Percentiles rank a stretch among this genome's conserved stretches.
These are phyloP conservation scores for Lepidurus arcticus DNA, from an alignment of 1,140 invertebrate species.

Conservation along the genomic window DNA sequence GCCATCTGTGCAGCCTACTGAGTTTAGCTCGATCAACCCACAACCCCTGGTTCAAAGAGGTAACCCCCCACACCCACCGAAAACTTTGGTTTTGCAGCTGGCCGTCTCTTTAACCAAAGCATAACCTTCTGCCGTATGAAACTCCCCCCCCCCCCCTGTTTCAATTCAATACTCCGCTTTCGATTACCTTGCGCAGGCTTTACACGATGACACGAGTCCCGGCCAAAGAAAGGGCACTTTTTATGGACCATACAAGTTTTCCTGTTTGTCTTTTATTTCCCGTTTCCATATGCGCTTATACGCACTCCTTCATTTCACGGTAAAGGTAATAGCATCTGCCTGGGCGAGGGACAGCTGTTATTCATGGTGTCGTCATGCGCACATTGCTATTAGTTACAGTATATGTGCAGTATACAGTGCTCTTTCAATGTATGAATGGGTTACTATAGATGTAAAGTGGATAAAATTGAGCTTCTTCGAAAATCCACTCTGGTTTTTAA, in stretches of 20 bases:
- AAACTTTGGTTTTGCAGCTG: background rate
- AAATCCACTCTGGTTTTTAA: no score
- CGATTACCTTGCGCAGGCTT: background rate
- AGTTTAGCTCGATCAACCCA: background rate
- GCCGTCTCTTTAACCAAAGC: background rate
- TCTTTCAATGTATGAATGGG: no score
- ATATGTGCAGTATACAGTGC: no score
- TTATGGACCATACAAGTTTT: background rate
- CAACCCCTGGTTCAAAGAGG: background rate
- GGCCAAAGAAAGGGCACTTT: background rate
- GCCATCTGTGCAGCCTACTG: conserved; percentile 15
- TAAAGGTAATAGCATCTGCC: conserved; percentile 1
- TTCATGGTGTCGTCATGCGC: background rate
- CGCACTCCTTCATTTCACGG: background rate
- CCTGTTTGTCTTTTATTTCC: background rate
- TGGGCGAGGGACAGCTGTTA: background rate
- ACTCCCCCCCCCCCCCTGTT: background rate
- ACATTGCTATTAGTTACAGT: no score
- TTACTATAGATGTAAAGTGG: no score
- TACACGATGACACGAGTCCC: background rate
- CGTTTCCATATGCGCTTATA: background rate
- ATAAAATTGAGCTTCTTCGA: no score
- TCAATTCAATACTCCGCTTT: background rate
- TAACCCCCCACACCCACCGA: background rate
- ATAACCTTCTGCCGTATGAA: conserved; percentile 15